A percentile compares a stretch with the other conserved stretches of the same genome.
Evolutionary conservation across 2,888 invertebrate genomes (phyloP).

Genomic region (Cosmia pyralina): DNA sequence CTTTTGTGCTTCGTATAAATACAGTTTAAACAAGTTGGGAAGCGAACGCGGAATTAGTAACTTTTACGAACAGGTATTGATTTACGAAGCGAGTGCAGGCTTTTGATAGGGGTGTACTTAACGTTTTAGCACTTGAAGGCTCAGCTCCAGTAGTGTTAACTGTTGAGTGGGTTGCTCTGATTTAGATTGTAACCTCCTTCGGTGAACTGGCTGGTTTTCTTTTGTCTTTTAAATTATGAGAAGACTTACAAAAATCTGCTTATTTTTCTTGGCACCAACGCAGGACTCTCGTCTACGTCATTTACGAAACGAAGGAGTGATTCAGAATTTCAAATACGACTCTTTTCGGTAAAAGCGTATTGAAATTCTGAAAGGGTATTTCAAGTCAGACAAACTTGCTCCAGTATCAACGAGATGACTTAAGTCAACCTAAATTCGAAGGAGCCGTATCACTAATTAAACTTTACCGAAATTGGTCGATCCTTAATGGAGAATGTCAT

Average conservation of each 20-base stretch:
- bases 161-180: conserved; percentile 15
- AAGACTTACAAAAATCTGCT: conserved; percentile 4
- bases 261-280: conserved; percentile 34
- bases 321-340: conserved; percentile 21
- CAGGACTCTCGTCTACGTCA: background rate
- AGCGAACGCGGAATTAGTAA: conserved; percentile 54
- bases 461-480: conserved; percentile 32
- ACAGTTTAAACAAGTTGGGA: conserved; percentile 40
- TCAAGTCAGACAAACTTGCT: conserved; percentile 28
- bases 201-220: background rate
- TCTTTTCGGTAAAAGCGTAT: conserved; percentile 20
- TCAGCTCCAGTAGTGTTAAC: conserved; percentile 18
- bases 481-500: conserved; percentile 43
- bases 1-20: conserved; percentile 30
- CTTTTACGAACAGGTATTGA: conserved; percentile 62
- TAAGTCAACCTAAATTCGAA: conserved; percentile 23
- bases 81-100: conserved; percentile 56
- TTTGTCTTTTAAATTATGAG: background rate
- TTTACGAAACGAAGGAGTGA: conserved; percentile 15
- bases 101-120: conserved; percentile 45
- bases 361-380: conserved; percentile 26
- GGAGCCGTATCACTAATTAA: conserved; percentile 42
- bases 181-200: conserved; percentile 8
- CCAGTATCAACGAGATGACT: conserved; percentile 12
- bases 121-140: conserved; percentile 22